Conservation (phyloP, 2,888 invertebrate genomes). For the Apodemia zela region DNA sequence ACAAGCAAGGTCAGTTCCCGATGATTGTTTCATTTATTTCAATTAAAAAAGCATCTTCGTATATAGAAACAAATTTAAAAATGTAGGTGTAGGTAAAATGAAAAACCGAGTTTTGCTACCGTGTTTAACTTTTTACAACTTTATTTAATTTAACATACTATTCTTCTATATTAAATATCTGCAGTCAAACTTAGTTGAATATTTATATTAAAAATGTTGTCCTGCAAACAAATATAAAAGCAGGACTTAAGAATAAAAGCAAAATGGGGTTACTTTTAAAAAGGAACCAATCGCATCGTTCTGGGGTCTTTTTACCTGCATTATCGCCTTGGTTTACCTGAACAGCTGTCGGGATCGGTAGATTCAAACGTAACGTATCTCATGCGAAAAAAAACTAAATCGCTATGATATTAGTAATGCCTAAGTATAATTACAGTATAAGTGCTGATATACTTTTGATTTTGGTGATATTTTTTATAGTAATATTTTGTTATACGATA, state of each 20-base stretch:
- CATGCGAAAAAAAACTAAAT: slow-evolving; percentile 21
- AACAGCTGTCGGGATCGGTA: slow-evolving; percentile 14
- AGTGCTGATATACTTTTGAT: slow-evolving; percentile 34
- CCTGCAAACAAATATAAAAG: neutral
- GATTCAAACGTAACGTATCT: slow-evolving; percentile 6
- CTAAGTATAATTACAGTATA: slow-evolving; percentile 26
- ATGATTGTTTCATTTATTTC: slow-evolving; percentile 23
- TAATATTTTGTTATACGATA: slow-evolving; percentile 37
- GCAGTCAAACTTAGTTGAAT: neutral
- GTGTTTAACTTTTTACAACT: no score
- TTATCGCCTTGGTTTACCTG: neutral
- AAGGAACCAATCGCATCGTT: neutral
- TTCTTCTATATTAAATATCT: neutral
- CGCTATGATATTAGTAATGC: slow-evolving; percentile 20
- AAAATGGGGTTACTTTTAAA: slow-evolving; percentile 1
- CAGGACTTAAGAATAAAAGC: neutral
- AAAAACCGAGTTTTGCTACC: no score
- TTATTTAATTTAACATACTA: no score
- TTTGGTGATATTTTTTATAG: slow-evolving; percentile 39
- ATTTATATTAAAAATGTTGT: neutral
- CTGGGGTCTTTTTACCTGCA: neutral
- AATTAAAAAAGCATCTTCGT: neutral
- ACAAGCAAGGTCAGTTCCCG: slow-evolving; percentile 67
- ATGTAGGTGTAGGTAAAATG: neutral
- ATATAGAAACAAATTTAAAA: neutral